Percentiles rank a stretch among this genome's conserved stretches.
Evolutionary conservation across 2,113 vertebrate species (phyloP).

Genomic region (Siniperca knerii): DNA sequence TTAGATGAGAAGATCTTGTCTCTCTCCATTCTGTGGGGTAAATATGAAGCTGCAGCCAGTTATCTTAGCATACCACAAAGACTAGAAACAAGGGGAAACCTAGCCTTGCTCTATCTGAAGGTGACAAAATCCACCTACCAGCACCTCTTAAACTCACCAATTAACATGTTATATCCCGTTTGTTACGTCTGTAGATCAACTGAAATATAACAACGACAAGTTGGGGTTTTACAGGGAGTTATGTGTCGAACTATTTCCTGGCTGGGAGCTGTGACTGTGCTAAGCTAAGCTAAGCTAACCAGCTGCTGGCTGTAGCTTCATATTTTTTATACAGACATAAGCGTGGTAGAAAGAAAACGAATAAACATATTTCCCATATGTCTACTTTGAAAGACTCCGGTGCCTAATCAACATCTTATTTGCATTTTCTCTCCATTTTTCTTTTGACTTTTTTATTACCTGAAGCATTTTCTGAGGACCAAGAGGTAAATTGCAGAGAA

Average conservation of each 20-base stretch:
- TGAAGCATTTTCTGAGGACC: not conserved
- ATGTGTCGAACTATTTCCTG: not conserved
- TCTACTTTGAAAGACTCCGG: not conserved
- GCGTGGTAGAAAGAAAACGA: not conserved
- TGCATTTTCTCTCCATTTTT: not conserved
- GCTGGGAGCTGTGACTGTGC: not conserved
- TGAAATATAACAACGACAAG: not conserved
- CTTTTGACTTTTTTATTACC: not conserved
- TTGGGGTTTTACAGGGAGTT: not conserved
- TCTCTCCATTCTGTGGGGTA: not conserved
- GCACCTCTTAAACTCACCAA: not conserved
- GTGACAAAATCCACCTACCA: not conserved
- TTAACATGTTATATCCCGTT: not conserved
- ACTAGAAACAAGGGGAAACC: not conserved
- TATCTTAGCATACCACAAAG: not conserved
- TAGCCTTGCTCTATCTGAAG: no score
- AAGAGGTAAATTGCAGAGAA: not conserved
- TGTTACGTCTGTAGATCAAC: not conserved
- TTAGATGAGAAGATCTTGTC: no score
- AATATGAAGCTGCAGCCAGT: not conserved
- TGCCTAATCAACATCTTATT: not conserved
- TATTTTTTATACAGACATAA: not conserved
- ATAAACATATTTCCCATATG: not conserved
- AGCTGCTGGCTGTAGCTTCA: not conserved
- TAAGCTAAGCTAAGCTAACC: not conserved